Evolutionary conservation across 2,888 invertebrate species (phyloP).

Genomic region (Coecobrya sp.): DNA sequence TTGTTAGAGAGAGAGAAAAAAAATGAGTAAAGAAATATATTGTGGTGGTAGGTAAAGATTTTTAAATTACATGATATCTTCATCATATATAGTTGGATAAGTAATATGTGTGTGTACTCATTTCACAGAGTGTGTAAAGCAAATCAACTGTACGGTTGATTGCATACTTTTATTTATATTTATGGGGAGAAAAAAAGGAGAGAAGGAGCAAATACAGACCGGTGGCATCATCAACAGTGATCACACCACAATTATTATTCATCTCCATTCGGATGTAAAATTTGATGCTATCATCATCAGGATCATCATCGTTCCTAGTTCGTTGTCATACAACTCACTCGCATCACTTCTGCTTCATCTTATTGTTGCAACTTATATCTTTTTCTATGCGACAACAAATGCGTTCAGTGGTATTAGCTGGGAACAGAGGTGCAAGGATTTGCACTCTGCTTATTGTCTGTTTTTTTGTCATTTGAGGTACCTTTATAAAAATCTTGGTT

Average conservation of each 20-base stretch:
- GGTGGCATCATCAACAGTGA: constrained; percentile 79
- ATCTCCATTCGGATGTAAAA: constrained; percentile 73
- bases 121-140: constrained; percentile 5
- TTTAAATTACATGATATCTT: background rate
- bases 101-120: background rate
- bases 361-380: constrained; percentile 43
- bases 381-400: constrained; percentile 45
- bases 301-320: background rate
- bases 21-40: constrained; percentile 25
- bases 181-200: background rate
- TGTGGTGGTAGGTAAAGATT: background rate
- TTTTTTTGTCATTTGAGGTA: constrained; percentile 64
- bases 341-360: constrained; percentile 19
- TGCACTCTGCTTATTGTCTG: constrained; percentile 73
- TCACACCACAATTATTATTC: constrained; percentile 78
- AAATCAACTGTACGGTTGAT: constrained; percentile 72
- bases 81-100: background rate
- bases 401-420: constrained; percentile 42
- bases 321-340: background rate
- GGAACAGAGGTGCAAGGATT: constrained; percentile 79
- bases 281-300: constrained; percentile 70
- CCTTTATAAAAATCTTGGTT: constrained; percentile 59
- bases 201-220: constrained; percentile 48
- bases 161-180: constrained; percentile 63
- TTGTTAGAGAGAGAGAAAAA: too few relatives aligned